phyloP scores from a whole-genome alignment of 2,888 invertebrate species.

The Dryomyza anilis region DNA sequence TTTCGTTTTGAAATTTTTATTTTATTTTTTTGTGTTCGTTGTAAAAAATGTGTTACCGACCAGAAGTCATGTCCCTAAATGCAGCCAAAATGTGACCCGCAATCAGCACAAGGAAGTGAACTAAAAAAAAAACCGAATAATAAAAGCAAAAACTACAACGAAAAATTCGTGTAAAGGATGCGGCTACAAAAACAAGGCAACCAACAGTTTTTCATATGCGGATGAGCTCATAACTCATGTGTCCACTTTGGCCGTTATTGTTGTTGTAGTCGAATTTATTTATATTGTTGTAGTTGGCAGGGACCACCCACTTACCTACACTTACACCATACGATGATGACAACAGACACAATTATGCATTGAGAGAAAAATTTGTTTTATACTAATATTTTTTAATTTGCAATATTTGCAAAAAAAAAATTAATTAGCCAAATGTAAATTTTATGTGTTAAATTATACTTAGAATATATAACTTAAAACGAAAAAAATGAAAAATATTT shows the following conservation, averaged over 20 bases:
- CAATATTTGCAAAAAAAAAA: too few species aligned
- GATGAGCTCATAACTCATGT: conserved; percentile 12
- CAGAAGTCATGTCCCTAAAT: conserved; percentile 11
- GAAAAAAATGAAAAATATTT: too few species aligned
- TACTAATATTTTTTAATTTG: too few species aligned
- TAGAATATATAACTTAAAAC: too few species aligned
- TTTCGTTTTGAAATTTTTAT: too few species aligned
- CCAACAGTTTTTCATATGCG: neutral
- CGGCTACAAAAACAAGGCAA: neutral
- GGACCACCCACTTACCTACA: neutral
- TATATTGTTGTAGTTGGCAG: neutral
- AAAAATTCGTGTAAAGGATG: neutral
- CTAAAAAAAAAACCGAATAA: neutral
- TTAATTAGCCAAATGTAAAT: too few species aligned
- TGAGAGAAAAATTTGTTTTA: too few species aligned
- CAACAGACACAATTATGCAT: too few species aligned
- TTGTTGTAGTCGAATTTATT: neutral
- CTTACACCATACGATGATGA: neutral
- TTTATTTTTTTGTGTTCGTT: neutral
- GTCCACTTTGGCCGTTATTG: neutral
- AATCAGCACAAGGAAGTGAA: neutral
- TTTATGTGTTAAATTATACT: too few species aligned
- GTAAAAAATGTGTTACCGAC: neutral
- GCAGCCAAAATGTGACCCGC: conserved; percentile 11
- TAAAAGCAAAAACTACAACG: neutral